Evolutionary conservation across 2,113 vertebrate genomes (phyloP).

Genomic region (Varanus salvator): DNA sequence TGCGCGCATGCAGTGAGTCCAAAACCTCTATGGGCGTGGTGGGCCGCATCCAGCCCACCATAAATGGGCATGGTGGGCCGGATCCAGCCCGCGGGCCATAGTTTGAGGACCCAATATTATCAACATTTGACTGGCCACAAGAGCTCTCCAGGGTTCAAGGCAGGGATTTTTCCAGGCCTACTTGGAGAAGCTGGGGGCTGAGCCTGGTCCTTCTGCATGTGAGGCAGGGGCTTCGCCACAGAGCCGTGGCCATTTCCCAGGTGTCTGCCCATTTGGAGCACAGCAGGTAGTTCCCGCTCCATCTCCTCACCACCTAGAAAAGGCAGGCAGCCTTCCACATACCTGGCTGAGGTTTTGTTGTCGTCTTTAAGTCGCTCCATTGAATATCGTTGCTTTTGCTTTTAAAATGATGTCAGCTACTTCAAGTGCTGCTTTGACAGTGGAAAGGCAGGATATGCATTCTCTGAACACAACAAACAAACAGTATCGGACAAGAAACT

Average conservation of each 20-base stretch:
- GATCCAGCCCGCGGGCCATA: too few relatives aligned
- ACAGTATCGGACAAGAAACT: not conserved
- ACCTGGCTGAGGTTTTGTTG: not conserved
- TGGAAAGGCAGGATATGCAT: not conserved
- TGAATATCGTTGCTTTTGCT: not conserved
- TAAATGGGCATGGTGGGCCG: too few relatives aligned
- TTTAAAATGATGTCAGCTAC: not conserved
- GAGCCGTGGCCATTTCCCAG: not conserved
- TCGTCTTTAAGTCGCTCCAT: not conserved
- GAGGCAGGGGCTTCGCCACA: not conserved
- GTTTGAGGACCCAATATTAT: too few relatives aligned
- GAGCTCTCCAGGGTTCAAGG: too few relatives aligned
- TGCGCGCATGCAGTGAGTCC: too few relatives aligned
- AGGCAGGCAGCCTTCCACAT: not conserved
- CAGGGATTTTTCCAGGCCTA: too few relatives aligned
- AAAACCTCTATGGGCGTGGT: too few relatives aligned
- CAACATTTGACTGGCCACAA: too few relatives aligned
- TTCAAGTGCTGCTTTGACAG: not conserved
- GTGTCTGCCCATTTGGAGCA: not conserved
- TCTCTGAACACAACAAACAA: not conserved
- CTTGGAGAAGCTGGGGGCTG: too few relatives aligned
- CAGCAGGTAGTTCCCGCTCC: not conserved
- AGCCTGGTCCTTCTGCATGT: not conserved
- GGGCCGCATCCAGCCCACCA: too few relatives aligned
- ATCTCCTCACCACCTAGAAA: not conserved